Evolutionary conservation across 2,888 invertebrate species (phyloP), one percentile per base, ranked within the genome.

Genomic region (Phyto melanocephala): DNA sequence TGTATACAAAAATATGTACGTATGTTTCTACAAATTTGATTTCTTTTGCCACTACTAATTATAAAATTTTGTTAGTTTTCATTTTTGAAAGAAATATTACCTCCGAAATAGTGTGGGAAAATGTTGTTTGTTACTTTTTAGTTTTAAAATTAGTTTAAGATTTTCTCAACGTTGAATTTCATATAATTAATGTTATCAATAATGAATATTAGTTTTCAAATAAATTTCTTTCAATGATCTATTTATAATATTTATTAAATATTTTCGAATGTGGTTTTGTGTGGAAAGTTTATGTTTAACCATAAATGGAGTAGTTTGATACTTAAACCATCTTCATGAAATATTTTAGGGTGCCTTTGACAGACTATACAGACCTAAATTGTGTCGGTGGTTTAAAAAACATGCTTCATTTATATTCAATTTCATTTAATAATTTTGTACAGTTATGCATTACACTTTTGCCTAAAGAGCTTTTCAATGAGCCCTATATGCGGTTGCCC

Each of bases 31-130:
- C 50, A 72, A 75, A 76, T 79, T 76, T 82, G 82, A 82, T 82
- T 82, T 79, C 79, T 82, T 82, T 82, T 79, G 75, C 82, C 82
- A 82, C 82, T 79, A 71, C 71, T 76, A 82, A 82, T 79, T 82
- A 78, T 81, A 79, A 79, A 75, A 67, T 62, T 28, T 75, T 71
- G 71, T 75, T 77, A 62, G 50, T 71, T 82, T 78, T 58, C 22
- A 10, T 67, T 78, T 76, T 33, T 7, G 17, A 6, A 68, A 72
- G 58, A 78, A 56, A 71, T 54, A 79, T 67, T 70, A 71, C 71
- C 54, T 37, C 62, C 20, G 62, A 76, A 79, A 75, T 82, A 82
- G 79, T 79, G 82, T 82, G 82, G 82, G 82, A 82, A 82, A 75
- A 65, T 76, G 67, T 58, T 15, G 10, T 45, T 28, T 13, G 52